Evolutionary conservation across 1,140 invertebrate species (phyloP), one percentile per base, ranked within the genome.

Genomic region (Drosophila ogumai): DNA sequence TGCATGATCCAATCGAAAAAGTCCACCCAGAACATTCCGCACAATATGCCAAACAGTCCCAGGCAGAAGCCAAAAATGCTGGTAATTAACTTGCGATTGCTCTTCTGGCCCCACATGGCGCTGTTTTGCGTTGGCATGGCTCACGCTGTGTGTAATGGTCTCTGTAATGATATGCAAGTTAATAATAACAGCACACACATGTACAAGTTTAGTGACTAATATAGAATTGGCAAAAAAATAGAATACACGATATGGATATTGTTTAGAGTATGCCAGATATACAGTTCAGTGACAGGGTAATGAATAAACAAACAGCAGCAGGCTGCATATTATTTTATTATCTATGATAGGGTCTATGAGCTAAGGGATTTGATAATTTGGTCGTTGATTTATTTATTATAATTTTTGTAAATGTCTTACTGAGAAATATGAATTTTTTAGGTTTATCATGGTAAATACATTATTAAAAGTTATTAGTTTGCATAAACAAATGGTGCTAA

Each of bases 1-100:
- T 87, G 77, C 82, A 92, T 85, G 46, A 92, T 91, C 73, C 66
- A 77, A 85, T 91, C 75, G 81, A 92, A 92, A 34, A 92, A 61
- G 49, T 92, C 81, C 60, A 79, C 85, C 91, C 88, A 92, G 78
- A 92, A 92, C 88, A 92, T 88, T 57, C 88, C 91, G 44, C 68
- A 91, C 56, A 91, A 60, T 25, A 92, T 81, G 44, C 91, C 91
- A 47, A 85, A 85, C 8, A 92, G 46, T 54, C 85, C 82, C 55
- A 92, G 80, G 55, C 82, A 81, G 55, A 92, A 81, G n/a, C 91
- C 91, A 36, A 84, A 78, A 32, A 90, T 64, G 50, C 82, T 72
- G 38, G 90, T 85, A 64, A 90, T 76, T 63, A 90, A 41, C 34
- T 88, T 80, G 9, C 82, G 85, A 74, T 87, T 90, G 49, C 71